These are phyloP conservation scores for Leucopternis melanops DNA, from an alignment of 2,113 vertebrate species.

Conservation along the genomic window DNA sequence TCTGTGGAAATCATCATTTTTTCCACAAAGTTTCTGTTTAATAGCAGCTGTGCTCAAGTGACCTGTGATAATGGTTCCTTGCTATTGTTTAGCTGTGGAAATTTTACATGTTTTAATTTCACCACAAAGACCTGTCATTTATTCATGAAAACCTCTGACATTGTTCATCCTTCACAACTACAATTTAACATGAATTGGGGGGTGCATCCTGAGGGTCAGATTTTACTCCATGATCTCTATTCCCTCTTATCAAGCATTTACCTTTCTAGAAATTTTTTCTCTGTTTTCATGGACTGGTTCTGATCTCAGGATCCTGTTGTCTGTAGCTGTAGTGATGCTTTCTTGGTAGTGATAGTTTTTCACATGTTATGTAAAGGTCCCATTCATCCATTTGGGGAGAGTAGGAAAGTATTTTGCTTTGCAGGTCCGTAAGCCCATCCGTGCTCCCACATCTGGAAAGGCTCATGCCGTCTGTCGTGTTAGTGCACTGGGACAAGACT, in stretches of 20 bases:
- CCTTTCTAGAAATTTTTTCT: background rate
- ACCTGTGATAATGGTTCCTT: background rate
- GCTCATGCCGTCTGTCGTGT: background rate
- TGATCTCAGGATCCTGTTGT: background rate
- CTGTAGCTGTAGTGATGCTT: background rate
- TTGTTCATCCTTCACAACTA: background rate
- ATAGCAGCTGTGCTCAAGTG: background rate
- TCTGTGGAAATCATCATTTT: background rate
- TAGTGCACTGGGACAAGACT: background rate
- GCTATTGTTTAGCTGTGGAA: background rate
- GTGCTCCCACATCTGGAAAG: constrained; percentile 53
- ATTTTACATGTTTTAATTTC: background rate
- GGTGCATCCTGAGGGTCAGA: background rate
- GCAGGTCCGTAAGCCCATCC: background rate
- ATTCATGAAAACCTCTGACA: background rate
- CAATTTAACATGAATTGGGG: background rate
- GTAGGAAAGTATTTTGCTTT: background rate
- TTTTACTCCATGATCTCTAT: background rate
- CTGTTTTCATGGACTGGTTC: background rate
- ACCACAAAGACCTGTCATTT: background rate
- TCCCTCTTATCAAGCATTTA: background rate
- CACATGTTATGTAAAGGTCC: background rate
- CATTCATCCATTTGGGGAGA: background rate
- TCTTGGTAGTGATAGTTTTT: background rate
- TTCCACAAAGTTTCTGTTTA: background rate